These are phyloP conservation scores for Scaptomyza montana DNA, from an alignment of 1,140 invertebrate genomes.

Conservation along the genomic window DNA sequence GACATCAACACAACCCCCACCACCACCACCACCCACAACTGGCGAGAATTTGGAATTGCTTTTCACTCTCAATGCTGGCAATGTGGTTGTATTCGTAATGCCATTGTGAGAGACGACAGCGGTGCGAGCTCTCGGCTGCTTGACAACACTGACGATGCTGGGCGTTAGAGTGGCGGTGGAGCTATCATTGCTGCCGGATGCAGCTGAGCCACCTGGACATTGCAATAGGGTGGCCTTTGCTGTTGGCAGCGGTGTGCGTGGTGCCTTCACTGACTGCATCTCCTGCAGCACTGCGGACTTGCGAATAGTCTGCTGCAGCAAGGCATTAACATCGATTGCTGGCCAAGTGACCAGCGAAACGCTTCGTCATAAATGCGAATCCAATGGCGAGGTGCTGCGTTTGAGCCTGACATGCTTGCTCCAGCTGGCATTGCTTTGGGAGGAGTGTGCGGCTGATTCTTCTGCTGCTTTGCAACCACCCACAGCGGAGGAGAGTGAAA, in stretches of 20 bases:
- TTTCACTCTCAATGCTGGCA: conserved; percentile 36
- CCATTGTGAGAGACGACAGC: conserved; percentile 57
- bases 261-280: conserved; percentile 14
- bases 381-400: conserved; percentile 51
- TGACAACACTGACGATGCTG: conserved; percentile 69
- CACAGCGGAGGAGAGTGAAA: conserved; percentile 63
- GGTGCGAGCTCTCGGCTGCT: conserved; percentile 51
- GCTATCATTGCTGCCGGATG: conserved; percentile 72
- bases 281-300: conserved; percentile 76
- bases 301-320: conserved; percentile 82
- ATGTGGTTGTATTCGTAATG: conserved; percentile 43
- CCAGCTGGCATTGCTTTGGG: conserved; percentile 34
- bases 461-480: conserved; percentile 23
- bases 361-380: conserved; percentile 83
- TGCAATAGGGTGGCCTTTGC: background rate
- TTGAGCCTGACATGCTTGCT: conserved; percentile 73
- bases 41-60: conserved; percentile 56
- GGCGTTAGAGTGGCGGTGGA: conserved; percentile 75
- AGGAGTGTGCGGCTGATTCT: background rate
- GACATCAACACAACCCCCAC: conserved; percentile 42
- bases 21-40: background rate
- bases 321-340: conserved; percentile 82
- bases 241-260: conserved; percentile 1
- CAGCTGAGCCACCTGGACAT: background rate
- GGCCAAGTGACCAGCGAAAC: conserved; percentile 84